Evolutionary conservation across 2,113 vertebrate species (phyloP), one percentile per base, ranked within the genome.

Genomic region (Phalacrocorax brasilianus): DNA sequence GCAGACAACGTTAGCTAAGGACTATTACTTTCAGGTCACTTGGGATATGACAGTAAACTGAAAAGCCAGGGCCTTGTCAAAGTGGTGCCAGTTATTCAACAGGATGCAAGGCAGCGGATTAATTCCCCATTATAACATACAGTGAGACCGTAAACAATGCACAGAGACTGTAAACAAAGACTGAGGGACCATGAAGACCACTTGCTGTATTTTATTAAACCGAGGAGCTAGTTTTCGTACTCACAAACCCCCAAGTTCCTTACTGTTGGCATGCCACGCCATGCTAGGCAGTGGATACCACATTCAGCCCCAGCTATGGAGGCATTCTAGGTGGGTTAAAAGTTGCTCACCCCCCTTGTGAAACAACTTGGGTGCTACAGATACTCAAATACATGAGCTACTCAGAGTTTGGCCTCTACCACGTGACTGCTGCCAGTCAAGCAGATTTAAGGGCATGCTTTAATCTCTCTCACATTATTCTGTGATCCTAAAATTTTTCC

Each of bases 11-110:
- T 76, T 66, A 93, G 44, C 80, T 75, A 79, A 79, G 78, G 81
- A 91, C 45, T 74, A 91, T 80, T 79, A 86, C 75, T 96, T 85
- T 92, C 81, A 71, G 91, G 91, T 96, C 89, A 95, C 78, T 93
- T 92, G 74, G 91, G 84, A 89, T 70, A 66, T 61, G 79, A 75
- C 56, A 85, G 88, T 90, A 83, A 91, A 97, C 84, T 0, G 13
- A 93, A 93, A 89, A 90, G 75, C 87, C 91, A 94, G 42, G 66
- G 63, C 75, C 80, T 58, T 80, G 80, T 66, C 93, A 89, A 61
- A 97, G 80, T 2, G 0, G 70, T 68, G 38, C 89, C 67, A 89
- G 92, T 79, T 83, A 63, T 38, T 47, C 53, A 87, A 62, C 45
- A 86, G 61, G 74, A 92, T 73, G 66, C 4, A 3, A 82, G 74